Evolutionary conservation across 2,797 vertebrate genomes (phyloP), one percentile per base, ranked within the genome.

Genomic region (Nothura maculosa): DNA sequence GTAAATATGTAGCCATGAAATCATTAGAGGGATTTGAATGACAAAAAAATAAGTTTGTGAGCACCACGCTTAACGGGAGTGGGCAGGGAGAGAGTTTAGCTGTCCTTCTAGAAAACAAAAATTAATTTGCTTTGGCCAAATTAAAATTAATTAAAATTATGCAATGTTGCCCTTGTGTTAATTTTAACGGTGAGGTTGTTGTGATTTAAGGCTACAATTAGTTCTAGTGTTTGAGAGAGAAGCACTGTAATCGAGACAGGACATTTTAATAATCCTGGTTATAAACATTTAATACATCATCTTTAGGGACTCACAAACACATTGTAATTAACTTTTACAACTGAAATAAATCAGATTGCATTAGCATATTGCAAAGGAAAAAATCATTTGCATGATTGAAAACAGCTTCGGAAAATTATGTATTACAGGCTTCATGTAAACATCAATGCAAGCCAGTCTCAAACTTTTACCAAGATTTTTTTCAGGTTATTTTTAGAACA

Each of bases 271-370:
- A 98, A 99, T 99, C 98, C 98, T 98, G 98, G 98, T 98, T 99
- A 98, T 99, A 98, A 99, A 98, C 98, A 98, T 98, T 98, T 98
- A 99, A 98, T 98, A 98, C 98, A 98, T 98, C 98, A 98, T 98
- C 98, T 99, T 99, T 99, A 98, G 97, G 98, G 98, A 98, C 98
- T 98, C 98, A 98, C 98, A 99, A 99, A 99, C 98, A 99, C 98
- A 98, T 98, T 98, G 98, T 99, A 99, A 99, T 99, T 99, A 99
- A 98, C 98, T 98, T 99, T 99, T 99, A 99, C 98, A 98, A 98
- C 98, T 98, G 98, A 98, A 98, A 99, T 98, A 99, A 98, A 98
- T 98, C 99, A 98, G 97, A 98, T 98, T 98, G 97, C 98, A 98
- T 99, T 99, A 99, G 98, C 98, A 99, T 99, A 99, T 98, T 99